Evolutionary conservation across 2,113 vertebrate genomes (phyloP).

Genomic region (Probosciger aterrimus): DNA sequence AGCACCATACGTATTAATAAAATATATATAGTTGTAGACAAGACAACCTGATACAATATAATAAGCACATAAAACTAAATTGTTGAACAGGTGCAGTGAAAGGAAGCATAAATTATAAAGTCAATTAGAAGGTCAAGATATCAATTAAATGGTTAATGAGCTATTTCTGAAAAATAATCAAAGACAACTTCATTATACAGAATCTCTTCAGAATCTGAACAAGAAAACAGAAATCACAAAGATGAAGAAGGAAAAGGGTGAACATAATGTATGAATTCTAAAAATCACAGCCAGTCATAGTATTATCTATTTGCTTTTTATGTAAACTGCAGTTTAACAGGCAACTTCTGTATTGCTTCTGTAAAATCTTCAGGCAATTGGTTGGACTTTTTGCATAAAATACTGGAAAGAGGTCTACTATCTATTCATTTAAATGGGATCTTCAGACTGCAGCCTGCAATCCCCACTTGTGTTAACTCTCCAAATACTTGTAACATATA

Average conservation of each 20-base stretch:
- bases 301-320: neutral
- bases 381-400: neutral
- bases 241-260: neutral
- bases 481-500: neutral
- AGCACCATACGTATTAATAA: neutral
- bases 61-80: slow-evolving; percentile 20
- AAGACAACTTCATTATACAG: neutral
- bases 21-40: neutral
- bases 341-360: neutral
- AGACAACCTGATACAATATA: neutral
- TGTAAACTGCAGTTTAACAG: neutral
- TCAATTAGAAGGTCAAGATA: slow-evolving; percentile 31
- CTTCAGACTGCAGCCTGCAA: neutral
- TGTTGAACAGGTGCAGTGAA: slow-evolving; percentile 1
- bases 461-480: neutral
- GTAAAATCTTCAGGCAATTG: neutral
- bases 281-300: neutral
- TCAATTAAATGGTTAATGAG: slow-evolving; percentile 49
- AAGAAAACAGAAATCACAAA: neutral
- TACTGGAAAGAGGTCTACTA: neutral
- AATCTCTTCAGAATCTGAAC: neutral
- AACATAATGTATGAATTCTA: neutral
- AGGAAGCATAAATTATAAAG: slow-evolving; percentile 24
- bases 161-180: slow-evolving; percentile 22
- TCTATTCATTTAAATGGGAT: neutral